phyloP scores from a whole-genome alignment of 2,113 vertebrate species.

The Gymnarchus niloticus region DNA sequence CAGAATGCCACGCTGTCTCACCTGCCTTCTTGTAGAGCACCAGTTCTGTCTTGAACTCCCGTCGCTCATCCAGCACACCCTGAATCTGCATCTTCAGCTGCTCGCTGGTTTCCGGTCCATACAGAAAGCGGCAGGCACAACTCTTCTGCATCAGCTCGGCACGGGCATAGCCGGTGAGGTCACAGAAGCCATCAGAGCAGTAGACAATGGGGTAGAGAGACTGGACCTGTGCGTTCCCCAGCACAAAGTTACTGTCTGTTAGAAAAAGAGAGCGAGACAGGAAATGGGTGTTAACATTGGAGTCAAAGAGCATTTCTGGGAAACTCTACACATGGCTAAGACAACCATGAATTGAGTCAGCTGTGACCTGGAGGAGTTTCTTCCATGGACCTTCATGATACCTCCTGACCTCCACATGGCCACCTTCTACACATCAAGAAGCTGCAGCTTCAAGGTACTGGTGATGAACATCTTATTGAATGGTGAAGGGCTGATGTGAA shows the following conservation, averaged over 20 bases:
- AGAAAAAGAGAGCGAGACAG: too few species aligned
- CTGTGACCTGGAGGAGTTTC: too few species aligned
- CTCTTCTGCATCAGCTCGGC: slow-evolving; percentile 98
- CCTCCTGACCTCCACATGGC: too few species aligned
- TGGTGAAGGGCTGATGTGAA: too few species aligned
- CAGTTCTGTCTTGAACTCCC: slow-evolving; percentile 85
- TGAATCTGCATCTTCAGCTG: slow-evolving; percentile 74
- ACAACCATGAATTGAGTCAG: too few species aligned
- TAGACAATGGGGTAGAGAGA: slow-evolving; percentile 91
- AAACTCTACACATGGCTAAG: too few species aligned
- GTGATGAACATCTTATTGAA: too few species aligned
- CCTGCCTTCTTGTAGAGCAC: slow-evolving; percentile 92
- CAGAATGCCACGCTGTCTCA: slow-evolving; percentile 49
- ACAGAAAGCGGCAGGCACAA: slow-evolving; percentile 87
- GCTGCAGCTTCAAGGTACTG: too few species aligned
- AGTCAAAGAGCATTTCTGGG: too few species aligned
- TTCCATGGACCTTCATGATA: too few species aligned
- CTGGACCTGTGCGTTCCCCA: slow-evolving; percentile 89
- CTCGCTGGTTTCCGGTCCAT: slow-evolving; percentile 73
- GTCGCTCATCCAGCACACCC: slow-evolving; percentile 79
- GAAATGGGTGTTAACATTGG: not conserved
- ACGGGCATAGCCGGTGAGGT: slow-evolving; percentile 84
- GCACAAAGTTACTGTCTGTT: slow-evolving; percentile 93
- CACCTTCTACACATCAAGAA: too few species aligned
- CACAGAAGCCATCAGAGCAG: slow-evolving; percentile 94